Base-by-base conservation (phyloP, 2,888 invertebrate species). In the Eumerus sabulonum region DNA sequence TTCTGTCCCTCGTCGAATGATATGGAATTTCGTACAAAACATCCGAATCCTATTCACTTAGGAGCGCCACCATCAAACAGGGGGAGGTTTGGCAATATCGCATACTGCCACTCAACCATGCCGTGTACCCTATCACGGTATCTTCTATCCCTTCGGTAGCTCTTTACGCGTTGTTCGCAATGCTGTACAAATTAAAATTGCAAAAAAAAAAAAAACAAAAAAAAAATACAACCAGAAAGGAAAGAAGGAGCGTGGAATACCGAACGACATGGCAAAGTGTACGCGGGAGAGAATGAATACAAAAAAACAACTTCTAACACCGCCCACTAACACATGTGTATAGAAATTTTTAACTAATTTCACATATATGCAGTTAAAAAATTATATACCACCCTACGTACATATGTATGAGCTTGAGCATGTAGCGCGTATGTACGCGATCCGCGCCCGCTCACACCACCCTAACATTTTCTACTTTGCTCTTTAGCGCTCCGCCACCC, bases 261-360 rank as follows among this genome's bases (percentile, higher is more conserved):
- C 36, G 54, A 38, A 38, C 44, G 27, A 17, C 40, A 18, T n/a
- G 7, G 27, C 7, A 27, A 27, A 27, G 27, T n/a, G n/a, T 7
- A 27, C 2, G 27, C 7, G 51, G 54, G 59, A 38, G 50, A 64
- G 54, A 38, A 64, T 35, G 47, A 70, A 54, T 51, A 62, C 51
- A 48, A 53, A 63, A 76, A 59, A 67, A 50, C 42, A 66, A 81
- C 85, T 87, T 88, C 88, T 88, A 87, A 87, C 87, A 86, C 87
- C 88, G 88, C 88, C 88, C 87, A 87, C 87, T 86, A 88, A 87
- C 86, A 84, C 84, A 83, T 82, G 70, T 77, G 76, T 74, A 63
- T 68, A 70, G 70, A 67, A 73, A 72, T 72, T 79, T 81, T 74
- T 81, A 76, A 76, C 79, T 81, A 76, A 79, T 76, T 82, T 82